phyloP scores from a whole-genome alignment of 2,113 vertebrate genomes.

The Globicephala melas region DNA sequence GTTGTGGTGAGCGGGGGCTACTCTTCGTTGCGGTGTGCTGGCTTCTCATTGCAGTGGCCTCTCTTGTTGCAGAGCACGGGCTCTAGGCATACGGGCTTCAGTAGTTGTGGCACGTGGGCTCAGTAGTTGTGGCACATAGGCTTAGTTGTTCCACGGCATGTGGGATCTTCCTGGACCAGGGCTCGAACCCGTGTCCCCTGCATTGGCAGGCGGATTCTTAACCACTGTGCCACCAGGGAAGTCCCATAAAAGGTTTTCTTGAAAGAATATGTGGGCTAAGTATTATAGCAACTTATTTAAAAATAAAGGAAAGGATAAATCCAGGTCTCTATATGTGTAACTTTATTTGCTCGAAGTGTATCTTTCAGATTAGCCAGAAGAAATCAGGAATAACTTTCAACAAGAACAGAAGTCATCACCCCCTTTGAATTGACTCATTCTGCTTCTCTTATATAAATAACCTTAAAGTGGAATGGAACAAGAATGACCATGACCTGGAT shows the following conservation, averaged over 20 bases:
- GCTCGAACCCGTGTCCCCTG: too few species aligned
- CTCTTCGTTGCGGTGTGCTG: too few species aligned
- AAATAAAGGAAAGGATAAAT: not conserved
- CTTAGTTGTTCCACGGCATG: too few species aligned
- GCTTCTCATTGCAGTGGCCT: too few species aligned
- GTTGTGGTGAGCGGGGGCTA: too few species aligned
- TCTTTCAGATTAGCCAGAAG: slow-evolving; percentile 12
- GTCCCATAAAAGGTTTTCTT: not conserved
- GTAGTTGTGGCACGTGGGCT: too few species aligned
- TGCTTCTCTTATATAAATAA: not conserved
- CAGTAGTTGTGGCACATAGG: too few species aligned
- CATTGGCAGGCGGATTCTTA: too few species aligned
- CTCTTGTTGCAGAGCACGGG: too few species aligned
- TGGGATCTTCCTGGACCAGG: too few species aligned
- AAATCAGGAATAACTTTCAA: not conserved
- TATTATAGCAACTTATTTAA: not conserved
- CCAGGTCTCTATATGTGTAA: not conserved
- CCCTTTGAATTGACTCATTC: not conserved
- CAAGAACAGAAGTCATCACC: not conserved
- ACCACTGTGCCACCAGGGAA: too few species aligned
- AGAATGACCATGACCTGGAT: not conserved
- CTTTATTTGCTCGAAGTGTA: not conserved
- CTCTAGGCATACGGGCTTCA: too few species aligned
- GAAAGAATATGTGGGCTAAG: not conserved
- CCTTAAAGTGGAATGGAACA: not conserved